phyloP scores from a whole-genome alignment of 92 coral and sea anemone species.

The Epizoanthus fatuus region DNA sequence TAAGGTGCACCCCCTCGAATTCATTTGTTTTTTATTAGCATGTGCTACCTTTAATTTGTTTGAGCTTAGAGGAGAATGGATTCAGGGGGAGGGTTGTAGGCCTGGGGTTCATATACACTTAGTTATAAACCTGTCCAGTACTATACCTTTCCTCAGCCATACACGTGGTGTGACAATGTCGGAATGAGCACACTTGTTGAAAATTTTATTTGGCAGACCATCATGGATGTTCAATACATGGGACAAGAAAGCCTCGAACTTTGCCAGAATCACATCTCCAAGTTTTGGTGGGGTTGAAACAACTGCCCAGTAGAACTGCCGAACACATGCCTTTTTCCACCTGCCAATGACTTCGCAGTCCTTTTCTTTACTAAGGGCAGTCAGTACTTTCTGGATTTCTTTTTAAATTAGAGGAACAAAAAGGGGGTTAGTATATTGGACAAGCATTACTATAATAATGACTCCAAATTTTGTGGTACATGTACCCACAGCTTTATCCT shows the following conservation, averaged over 20 bases:
- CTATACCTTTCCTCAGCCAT: slow-evolving; percentile 72
- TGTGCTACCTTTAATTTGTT: no score
- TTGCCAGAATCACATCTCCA: slow-evolving; percentile 75
- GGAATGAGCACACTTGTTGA: slow-evolving; percentile 73
- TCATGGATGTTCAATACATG: slow-evolving; percentile 74
- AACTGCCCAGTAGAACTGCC: slow-evolving; percentile 78
- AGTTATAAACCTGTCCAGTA: no score
- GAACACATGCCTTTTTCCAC: slow-evolving; percentile 75
- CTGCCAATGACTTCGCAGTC: slow-evolving; percentile 66
- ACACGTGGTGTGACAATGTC: slow-evolving; percentile 54
- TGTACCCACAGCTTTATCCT: no score
- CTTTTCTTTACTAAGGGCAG: slow-evolving; percentile 69
- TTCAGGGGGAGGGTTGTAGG: no score
- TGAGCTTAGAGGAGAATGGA: no score
- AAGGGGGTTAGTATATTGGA: no score
- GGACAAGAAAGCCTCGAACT: slow-evolving; percentile 68
- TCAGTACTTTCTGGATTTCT: slow-evolving; percentile 53
- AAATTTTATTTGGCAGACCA: slow-evolving; percentile 64
- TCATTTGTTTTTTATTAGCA: no score
- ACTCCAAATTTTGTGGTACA: no score
- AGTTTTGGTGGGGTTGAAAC: slow-evolving; percentile 65
- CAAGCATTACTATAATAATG: no score
- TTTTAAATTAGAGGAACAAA: no score
- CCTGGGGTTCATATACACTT: no score
- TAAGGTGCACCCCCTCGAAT: no score